phyloP scores from a whole-genome alignment of 2,888 invertebrate genomes.

The Himalopsyche kuldschensis region DNA sequence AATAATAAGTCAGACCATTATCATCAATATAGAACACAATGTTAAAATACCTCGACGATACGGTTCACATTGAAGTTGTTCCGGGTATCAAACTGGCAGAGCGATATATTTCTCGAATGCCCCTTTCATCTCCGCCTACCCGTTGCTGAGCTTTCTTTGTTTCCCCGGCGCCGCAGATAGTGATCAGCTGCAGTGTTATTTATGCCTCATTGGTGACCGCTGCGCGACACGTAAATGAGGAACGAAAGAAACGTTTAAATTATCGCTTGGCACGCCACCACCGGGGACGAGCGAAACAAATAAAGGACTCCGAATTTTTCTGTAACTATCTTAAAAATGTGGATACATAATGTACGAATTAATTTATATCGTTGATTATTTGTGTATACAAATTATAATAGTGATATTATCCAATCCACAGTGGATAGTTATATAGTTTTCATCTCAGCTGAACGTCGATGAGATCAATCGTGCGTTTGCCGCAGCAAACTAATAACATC shows the following conservation, averaged over 20 bases:
- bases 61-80: neutral
- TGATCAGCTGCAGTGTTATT: constrained; percentile 33
- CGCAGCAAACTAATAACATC: too few species aligned
- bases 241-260: constrained; percentile 30
- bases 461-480: too few species aligned
- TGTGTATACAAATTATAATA: too few species aligned
- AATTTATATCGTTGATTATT: too few species aligned
- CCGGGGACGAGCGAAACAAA: neutral
- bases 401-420: too few species aligned
- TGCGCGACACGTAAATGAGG: constrained; percentile 26
- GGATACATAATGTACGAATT: too few species aligned
- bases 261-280: constrained; percentile 33
- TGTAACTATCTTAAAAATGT: neutral
- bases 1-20: too few species aligned
- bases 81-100: neutral
- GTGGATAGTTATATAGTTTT: too few species aligned
- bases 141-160: constrained; percentile 23
- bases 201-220: constrained; percentile 32
- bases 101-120: neutral
- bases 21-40: too few species aligned
- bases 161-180: constrained; percentile 22
- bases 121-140: neutral
- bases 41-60: neutral
- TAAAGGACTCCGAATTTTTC: neutral
- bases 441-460: too few species aligned